These are phyloP conservation scores for Prosapia bicincta DNA, from an alignment of 2,888 invertebrate species.

Conservation along the genomic window DNA sequence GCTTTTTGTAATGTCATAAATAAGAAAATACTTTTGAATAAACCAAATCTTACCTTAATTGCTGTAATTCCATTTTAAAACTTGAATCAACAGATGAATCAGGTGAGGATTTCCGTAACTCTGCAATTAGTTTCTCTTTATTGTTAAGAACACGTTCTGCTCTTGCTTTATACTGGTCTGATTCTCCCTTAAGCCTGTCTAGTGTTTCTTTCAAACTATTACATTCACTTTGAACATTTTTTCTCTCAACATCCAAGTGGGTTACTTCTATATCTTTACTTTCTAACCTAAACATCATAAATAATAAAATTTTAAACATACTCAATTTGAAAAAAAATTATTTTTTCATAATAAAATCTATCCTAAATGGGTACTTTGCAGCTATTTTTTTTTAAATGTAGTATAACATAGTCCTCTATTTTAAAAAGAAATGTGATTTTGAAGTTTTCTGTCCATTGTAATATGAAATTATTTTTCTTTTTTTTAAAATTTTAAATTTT, in stretches of 20 bases:
- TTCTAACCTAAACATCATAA: conserved; percentile 17
- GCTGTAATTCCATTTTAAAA: conserved; percentile 58
- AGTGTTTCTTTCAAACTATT: conserved; percentile 12
- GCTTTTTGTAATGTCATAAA: too few species aligned
- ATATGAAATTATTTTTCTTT: too few species aligned
- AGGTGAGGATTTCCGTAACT: conserved; percentile 48
- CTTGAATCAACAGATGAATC: conserved; percentile 43
- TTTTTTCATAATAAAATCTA: too few species aligned
- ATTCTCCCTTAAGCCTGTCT: conserved; percentile 50
- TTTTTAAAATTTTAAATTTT: too few species aligned
- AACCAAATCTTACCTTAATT: conserved; percentile 48
- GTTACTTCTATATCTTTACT: conserved; percentile 13
- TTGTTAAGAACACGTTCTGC: conserved; percentile 72
- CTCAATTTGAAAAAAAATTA: too few species aligned
- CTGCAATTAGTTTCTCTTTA: conserved; percentile 69
- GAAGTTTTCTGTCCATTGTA: too few species aligned
- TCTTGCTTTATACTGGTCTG: conserved; percentile 73
- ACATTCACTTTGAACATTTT: conserved; percentile 21
- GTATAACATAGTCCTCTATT: too few species aligned
- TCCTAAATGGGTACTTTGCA: too few species aligned
- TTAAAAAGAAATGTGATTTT: too few species aligned
- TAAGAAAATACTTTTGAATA: too few species aligned
- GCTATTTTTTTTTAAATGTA: too few species aligned
- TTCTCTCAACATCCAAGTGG: not conserved
- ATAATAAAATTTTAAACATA: too few species aligned